Percentiles rank a stretch among this genome's conserved stretches.
These are phyloP conservation scores for Myotis myotis DNA, from an alignment of 2,797 vertebrate genomes.

Conservation along the genomic window DNA sequence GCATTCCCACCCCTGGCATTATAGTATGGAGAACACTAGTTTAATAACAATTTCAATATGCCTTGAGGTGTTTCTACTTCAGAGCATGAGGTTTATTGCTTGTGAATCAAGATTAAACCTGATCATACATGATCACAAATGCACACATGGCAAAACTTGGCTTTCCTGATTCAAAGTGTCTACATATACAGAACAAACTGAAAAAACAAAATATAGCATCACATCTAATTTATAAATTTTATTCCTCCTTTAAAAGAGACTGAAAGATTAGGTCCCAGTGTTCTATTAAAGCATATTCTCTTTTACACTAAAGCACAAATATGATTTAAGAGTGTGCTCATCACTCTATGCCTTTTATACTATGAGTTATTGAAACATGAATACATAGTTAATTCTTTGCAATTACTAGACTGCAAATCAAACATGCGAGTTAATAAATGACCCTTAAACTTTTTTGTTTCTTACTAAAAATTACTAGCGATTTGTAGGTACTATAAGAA, in stretches of 20 bases:
- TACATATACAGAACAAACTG: neutral
- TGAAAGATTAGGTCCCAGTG: slow-evolving; percentile 58
- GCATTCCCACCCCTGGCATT: neutral
- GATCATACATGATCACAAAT: neutral
- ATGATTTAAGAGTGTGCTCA: slow-evolving; percentile 51
- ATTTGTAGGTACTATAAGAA: slow-evolving; percentile 41
- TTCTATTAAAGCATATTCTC: slow-evolving; percentile 54
- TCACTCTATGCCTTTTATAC: slow-evolving; percentile 48
- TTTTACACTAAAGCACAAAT: slow-evolving; percentile 51
- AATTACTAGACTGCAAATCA: slow-evolving; percentile 62
- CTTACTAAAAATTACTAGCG: slow-evolving; percentile 47
- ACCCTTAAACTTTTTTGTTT: slow-evolving; percentile 59
- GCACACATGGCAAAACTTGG: neutral
- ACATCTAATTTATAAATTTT: slow-evolving; percentile 50
- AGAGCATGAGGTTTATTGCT: slow-evolving; percentile 11
- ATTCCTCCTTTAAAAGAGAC: slow-evolving; percentile 49
- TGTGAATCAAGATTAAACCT: slow-evolving; percentile 31
- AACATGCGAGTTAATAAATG: slow-evolving; percentile 56
- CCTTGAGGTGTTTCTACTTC: slow-evolving; percentile 20
- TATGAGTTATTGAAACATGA: slow-evolving; percentile 64
- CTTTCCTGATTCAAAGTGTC: slow-evolving; percentile 47
- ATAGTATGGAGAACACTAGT: neutral
- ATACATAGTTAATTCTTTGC: slow-evolving; percentile 62
- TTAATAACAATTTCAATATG: neutral
- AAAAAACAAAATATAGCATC: slow-evolving; percentile 12